Percentiles rank a stretch among this genome's conserved stretches.
Conservation (phyloP, 37 sponge, comb jelly and placozoan genomes). For the Halisarca cf. caerulea region DNA sequence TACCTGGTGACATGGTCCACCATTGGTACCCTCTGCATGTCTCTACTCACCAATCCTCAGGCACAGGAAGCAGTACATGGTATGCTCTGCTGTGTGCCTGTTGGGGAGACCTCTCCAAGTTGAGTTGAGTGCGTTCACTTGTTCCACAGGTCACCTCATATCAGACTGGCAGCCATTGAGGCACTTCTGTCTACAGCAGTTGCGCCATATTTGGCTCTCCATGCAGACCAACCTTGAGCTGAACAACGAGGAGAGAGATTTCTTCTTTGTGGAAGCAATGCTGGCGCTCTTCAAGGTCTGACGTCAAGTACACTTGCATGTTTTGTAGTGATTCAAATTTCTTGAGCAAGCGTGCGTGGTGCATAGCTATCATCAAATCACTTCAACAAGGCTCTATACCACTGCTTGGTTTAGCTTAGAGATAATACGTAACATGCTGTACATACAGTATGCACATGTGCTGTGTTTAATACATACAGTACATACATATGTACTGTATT, state of each 20-base stretch:
- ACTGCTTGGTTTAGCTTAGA: too few relatives aligned
- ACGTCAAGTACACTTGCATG: too few relatives aligned
- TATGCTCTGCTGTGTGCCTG: neutral
- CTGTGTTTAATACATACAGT: too few relatives aligned
- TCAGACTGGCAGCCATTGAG: constrained; percentile 82
- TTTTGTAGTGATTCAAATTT: neutral
- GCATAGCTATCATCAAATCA: too few relatives aligned
- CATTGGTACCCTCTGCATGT: constrained; percentile 78
- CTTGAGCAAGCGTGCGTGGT: too few relatives aligned
- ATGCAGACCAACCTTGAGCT: constrained; percentile 68
- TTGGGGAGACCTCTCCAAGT: too few relatives aligned
- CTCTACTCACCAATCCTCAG: constrained; percentile 70
- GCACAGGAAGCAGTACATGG: constrained; percentile 57
- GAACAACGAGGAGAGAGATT: constrained; percentile 80
- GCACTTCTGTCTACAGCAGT: constrained; percentile 87
- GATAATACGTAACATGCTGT: too few relatives aligned
- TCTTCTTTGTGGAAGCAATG: constrained; percentile 53
- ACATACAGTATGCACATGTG: too few relatives aligned
- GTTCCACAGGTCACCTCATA: constrained; percentile 35
- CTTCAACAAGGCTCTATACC: too few relatives aligned
- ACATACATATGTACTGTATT: too few relatives aligned
- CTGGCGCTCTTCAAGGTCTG: constrained; percentile 50
- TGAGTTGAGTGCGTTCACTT: neutral
- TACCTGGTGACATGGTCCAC: constrained; percentile 82
- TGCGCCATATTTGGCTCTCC: constrained; percentile 77